Percentiles rank a stretch among this genome's conserved stretches.
Conservation (phyloP, 2,113 vertebrate genomes). For the Cyprinus carpio region DNA sequence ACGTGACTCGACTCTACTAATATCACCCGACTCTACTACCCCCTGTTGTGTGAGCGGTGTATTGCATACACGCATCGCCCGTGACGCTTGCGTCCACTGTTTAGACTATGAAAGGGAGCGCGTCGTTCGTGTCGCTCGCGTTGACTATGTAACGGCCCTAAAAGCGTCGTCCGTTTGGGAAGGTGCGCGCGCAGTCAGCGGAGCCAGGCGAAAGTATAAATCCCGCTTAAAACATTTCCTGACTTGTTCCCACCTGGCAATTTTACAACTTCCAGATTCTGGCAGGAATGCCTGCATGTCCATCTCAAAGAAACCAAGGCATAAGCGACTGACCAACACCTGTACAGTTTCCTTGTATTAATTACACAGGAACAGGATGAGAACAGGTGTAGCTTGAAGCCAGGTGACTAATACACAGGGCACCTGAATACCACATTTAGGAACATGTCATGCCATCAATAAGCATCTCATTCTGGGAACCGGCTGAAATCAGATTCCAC, state of each 20-base stretch:
- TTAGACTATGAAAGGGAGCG: too few species aligned
- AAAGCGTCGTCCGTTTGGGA: too few species aligned
- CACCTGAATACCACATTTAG: neutral
- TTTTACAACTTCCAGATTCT: neutral
- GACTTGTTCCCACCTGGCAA: constrained; percentile 9
- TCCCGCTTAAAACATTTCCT: constrained; percentile 29
- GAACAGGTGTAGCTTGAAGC: neutral
- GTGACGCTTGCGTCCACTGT: too few species aligned
- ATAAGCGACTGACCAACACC: neutral
- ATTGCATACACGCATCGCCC: too few species aligned
- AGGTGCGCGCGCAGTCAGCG: too few species aligned
- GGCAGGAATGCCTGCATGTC: neutral
- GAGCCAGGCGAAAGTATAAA: too few species aligned
- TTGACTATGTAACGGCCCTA: too few species aligned
- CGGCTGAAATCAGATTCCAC: neutral
- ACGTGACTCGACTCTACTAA: too few species aligned
- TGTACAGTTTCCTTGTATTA: neutral
- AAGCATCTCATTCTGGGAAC: neutral
- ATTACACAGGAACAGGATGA: constrained; percentile 5
- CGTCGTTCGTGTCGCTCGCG: too few species aligned
- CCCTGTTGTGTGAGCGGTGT: too few species aligned
- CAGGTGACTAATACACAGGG: neutral
- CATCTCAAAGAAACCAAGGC: neutral
- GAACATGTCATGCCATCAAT: neutral
- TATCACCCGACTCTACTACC: too few species aligned